These are phyloP conservation scores for Nycteola revayana DNA, from an alignment of 2,888 invertebrate genomes.

Conservation along the genomic window DNA sequence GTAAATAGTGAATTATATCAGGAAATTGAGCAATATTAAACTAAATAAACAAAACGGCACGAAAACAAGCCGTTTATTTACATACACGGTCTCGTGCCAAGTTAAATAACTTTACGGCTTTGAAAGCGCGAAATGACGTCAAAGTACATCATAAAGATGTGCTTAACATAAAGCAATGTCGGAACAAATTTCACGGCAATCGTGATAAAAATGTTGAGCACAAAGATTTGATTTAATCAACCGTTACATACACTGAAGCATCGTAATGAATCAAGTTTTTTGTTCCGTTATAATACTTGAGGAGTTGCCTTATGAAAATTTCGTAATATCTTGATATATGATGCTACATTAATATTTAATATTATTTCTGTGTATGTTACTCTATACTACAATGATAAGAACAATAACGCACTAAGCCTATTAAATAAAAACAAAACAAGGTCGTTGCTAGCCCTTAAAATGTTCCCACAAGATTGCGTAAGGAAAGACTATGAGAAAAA, in stretches of 20 bases:
- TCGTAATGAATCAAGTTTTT: constrained; percentile 7
- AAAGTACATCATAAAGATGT: constrained; percentile 20
- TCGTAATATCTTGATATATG: too few relatives aligned
- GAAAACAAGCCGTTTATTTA: too few relatives aligned
- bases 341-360: too few relatives aligned
- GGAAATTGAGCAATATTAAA: background rate
- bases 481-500: constrained; percentile 19
- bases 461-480: constrained; percentile 8
- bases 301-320: too few relatives aligned
- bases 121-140: constrained; percentile 22
- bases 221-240: constrained; percentile 19
- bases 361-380: too few relatives aligned
- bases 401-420: too few relatives aligned
- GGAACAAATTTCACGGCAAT: constrained; percentile 8
- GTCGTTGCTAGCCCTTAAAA: constrained; percentile 9
- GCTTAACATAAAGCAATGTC: constrained; percentile 15
- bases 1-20: too few relatives aligned
- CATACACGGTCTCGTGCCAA: constrained; percentile 8
- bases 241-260: constrained; percentile 21
- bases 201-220: constrained; percentile 25
- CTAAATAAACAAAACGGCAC: background rate
- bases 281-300: too few relatives aligned
- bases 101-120: constrained; percentile 17
- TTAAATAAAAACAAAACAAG: constrained; percentile 24
- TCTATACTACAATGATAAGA: too few relatives aligned